Conservation (phyloP, 1,140 invertebrate species). For the Lepidurus apus region DNA sequence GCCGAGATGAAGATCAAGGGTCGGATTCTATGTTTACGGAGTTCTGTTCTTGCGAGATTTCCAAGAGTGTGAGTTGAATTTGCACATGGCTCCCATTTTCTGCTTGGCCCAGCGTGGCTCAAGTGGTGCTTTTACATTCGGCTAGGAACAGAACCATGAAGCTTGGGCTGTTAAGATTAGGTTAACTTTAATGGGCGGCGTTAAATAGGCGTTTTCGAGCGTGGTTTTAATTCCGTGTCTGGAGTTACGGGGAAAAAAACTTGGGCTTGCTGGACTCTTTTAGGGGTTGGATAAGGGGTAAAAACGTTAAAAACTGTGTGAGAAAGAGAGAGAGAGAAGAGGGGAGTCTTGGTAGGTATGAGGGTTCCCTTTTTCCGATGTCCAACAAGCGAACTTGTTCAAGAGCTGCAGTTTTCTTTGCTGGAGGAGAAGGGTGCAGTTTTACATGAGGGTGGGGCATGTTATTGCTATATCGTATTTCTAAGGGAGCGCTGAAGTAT, state of each 20-base stretch:
- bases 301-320: background rate
- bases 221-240: background rate
- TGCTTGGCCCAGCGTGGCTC: background rate
- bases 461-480: constrained; percentile 22
- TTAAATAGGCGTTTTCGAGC: background rate
- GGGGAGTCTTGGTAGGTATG: background rate
- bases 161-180: background rate
- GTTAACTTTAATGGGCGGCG: background rate
- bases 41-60: background rate
- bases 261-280: background rate
- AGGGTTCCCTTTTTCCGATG: background rate
- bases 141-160: background rate
- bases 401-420: background rate
- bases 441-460: constrained; percentile 21
- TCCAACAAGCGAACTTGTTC: background rate
- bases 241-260: background rate
- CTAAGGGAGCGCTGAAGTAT: background rate
- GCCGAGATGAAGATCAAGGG: constrained; percentile 9
- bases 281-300: background rate
- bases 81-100: background rate
- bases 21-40: constrained; percentile 4
- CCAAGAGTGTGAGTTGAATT: background rate
- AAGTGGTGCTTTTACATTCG: background rate
- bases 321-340: background rate
- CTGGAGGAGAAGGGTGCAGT: constrained; percentile 2